Evolutionary conservation across 1,140 invertebrate genomes (phyloP), one percentile per base, ranked within the genome.

Genomic region (Atta cephalotes): DNA sequence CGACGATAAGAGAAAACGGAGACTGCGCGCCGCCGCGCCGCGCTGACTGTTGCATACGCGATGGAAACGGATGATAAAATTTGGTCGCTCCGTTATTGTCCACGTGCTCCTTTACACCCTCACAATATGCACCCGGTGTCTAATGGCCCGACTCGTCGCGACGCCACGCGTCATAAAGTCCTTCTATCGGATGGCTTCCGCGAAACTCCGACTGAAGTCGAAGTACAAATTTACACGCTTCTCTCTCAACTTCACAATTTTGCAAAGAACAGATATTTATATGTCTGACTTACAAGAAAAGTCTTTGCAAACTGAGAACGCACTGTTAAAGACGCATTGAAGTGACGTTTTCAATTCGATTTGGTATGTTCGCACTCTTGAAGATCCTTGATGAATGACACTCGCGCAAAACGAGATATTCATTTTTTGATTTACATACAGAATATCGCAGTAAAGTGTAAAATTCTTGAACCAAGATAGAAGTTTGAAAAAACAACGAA

Each of bases 131-230:
- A 53, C 66, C 71, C 88, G 53, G 60, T 74, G 68, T 74, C 85
- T 78, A 87, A 89, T 89, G 88, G 77, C 39, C 70, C 90, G 90
- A 82, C 88, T 89, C 92, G 92, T 92, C 93, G 92, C 91, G 93
- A 93, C 93, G 92, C 87, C 85, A 92, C 89, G 91, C 89, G 79
- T 78, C 89, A 93, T 93, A 93, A 93, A 93, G 86, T 89, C 66
- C 85, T 86, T 28, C 87, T 92, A 91, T 90, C 91, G 78, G 89
- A 88, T 66, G 78, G 76, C 79, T 91, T 91, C 91, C 86, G 68
- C 89, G 90, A 82, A 91, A 88, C 79, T 88, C 70, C 0, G 53
- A 62, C 63, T 51, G 35, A 70, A 85, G 74, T 87, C 66, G 63
- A 89, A 70, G 58, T 85, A 49, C 74, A 70, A 60, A 81, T 70